A percentile compares a stretch with the other conserved stretches of the same genome.
Evolutionary conservation across 2,113 vertebrate genomes (phyloP).

Genomic region (Nasalis larvatus): DNA sequence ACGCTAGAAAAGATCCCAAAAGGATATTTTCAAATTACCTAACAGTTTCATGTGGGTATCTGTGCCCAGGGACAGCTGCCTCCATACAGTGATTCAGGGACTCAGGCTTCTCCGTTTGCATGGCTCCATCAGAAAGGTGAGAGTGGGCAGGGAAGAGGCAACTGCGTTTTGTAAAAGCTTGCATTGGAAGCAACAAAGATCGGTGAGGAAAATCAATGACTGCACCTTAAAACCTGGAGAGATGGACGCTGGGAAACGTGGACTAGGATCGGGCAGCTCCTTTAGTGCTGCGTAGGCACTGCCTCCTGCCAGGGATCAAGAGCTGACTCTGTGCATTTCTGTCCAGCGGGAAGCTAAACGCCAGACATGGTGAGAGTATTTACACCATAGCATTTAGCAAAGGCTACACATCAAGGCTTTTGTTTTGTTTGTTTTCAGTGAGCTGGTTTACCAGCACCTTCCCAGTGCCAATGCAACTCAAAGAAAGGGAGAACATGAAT

Average conservation of each 20-base stretch:
- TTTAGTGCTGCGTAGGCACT: fast-evolving
- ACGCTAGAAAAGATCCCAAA: neutral
- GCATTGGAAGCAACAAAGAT: fast-evolving
- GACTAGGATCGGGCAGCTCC: neutral
- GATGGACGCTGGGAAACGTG: fast-evolving
- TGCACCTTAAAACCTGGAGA: fast-evolving
- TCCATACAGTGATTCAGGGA: neutral
- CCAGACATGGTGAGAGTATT: fast-evolving
- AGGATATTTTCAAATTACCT: neutral
- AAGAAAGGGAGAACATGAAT: fast-evolving
- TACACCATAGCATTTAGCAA: neutral
- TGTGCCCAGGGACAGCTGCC: neutral
- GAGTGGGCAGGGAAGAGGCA: fast-evolving
- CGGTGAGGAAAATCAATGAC: fast-evolving
- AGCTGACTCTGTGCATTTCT: fast-evolving
- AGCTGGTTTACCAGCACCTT: too few relatives aligned
- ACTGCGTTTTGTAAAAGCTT: neutral
- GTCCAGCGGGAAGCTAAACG: fast-evolving
- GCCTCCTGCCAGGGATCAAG: neutral
- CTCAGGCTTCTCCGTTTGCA: fast-evolving
- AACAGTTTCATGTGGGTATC: neutral
- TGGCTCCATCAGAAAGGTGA: fast-evolving
- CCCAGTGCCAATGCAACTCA: fast-evolving
- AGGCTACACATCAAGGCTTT: fast-evolving
- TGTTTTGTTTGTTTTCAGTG: fast-evolving